Evolutionary conservation across 2,113 vertebrate genomes (phyloP), one percentile per base, ranked within the genome.

Genomic region (Bubalus kerabau): DNA sequence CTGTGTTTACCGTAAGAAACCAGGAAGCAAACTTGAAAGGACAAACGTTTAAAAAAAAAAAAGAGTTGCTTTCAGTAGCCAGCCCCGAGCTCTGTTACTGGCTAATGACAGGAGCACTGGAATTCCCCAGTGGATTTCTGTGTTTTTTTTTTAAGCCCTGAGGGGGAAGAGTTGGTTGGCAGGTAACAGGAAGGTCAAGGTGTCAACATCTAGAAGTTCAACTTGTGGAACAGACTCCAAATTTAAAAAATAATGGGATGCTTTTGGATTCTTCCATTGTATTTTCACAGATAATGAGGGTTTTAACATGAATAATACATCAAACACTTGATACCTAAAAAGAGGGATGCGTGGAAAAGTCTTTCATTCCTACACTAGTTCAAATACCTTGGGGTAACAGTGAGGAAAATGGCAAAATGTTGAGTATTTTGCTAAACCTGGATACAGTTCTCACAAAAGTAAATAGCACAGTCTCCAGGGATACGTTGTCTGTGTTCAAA

Each of bases 221-320:
- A 6, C 24, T 57, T 91, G 16, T 96, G 56, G 91, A 91, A 91
- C 5, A n/a, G 15, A 1, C 56, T 81, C 13, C 36, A 80, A 50
- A 78, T 86, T 60, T 60, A 36, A 46, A 91, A 76, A 91, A 80
- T 28, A 59, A 92, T 50, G 43, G 24, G 11, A 87, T 81, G 40
- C 6, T 87, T 94, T 94, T 92, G 92, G 40, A 94, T 54, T 60
- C 74, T 96, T 81, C 54, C 50, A 10, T 64, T 74, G 17, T 93
- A 48, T 76, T 95, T 90, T 94, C 24, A 50, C 40, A 56, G 54
- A 67, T 13, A 46, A 46, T 60, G 80, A 82, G 30, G 11, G 9
- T 82, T 96, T 83, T 86, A 30, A 95, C 57, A 83, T 92, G 9
- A 97, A 87, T 92, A 86, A 96, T 96, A 84, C 62, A 87, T 94